Evolutionary conservation across 2,113 vertebrate genomes (phyloP), one percentile per base, ranked within the genome.

Genomic region (Brachyhypopomus gauderio): DNA sequence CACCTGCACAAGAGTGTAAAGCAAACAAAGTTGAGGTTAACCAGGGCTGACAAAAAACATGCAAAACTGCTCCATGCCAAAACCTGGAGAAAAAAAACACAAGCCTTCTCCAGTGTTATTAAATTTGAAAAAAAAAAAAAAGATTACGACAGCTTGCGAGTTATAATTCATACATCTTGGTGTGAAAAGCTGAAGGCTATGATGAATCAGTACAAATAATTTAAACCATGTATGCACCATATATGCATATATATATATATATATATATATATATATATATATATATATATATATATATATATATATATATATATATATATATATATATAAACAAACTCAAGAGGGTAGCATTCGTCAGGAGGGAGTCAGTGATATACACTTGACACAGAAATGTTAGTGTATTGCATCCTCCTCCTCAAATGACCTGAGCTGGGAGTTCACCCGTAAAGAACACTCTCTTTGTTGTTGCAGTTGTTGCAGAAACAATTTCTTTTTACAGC

Each of bases 21-120:
- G 83, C 30, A 71, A 79, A 62, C 72, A 85, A 82, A 77, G 69
- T 52, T 60, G 79, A 70, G 80, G 79, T 66, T 77, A 77, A 87
- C 41, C 80, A 85, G 72, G 72, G 38, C 55, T 84, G 75, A 87
- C 67, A 23, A 48, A 22, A 74, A 71, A 77, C 66, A 72, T 82
- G 74, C 76, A 82, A 76, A 72, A 66, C 78, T 72, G 72, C 60
- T 72, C 36, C n/a, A 67, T 56, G 62, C 76, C 79, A 78, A 77
- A 84, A 25, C 36, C 12, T 81, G 75, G 77, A 75, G 41, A 60
- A 58, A 80, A 78, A 63, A 25, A 25, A 60, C 0, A 5, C 8
- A 34, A 34, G 48, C 16, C 72, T 83, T 59, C 9, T 73, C 6
- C 4, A 63, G 30, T 69, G 52, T 41, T 70, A 41, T 34, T 52